Evolutionary conservation across 2,113 vertebrate species (phyloP).

Genomic region (Uria aalge): DNA sequence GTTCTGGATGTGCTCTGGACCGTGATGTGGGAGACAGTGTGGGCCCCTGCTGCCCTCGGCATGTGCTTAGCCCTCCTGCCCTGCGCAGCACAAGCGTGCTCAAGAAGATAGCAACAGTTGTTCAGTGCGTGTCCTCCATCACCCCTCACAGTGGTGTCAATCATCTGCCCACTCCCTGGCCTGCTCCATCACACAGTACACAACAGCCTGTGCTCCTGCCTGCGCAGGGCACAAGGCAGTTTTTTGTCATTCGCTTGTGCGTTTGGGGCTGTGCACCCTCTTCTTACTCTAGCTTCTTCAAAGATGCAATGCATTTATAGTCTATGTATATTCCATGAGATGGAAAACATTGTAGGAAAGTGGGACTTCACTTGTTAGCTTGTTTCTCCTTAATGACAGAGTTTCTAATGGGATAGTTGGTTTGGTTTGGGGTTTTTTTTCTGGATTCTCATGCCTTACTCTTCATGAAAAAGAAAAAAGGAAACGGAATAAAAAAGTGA

Average conservation of each 20-base stretch:
- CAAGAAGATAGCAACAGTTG: not conserved
- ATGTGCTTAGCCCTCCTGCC: not conserved
- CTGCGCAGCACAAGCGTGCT: rapidly evolving
- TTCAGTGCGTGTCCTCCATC: not conserved
- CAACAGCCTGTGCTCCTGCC: not conserved
- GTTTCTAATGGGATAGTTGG: not conserved
- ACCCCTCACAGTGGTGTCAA: not conserved
- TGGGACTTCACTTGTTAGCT: not conserved
- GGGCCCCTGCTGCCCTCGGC: not conserved
- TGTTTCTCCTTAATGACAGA: not conserved
- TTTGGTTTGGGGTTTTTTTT: not conserved
- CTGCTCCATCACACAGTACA: not conserved
- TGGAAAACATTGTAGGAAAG: not conserved
- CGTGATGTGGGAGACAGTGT: rapidly evolving
- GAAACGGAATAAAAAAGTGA: rapidly evolving
- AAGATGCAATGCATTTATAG: rapidly evolving
- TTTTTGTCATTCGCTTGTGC: rapidly evolving
- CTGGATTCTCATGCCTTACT: not conserved
- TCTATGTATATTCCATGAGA: not conserved
- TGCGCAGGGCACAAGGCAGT: not conserved
- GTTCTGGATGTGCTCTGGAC: not conserved
- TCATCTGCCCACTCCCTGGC: not conserved
- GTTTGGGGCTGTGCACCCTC: rapidly evolving
- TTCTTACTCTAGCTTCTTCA: not conserved
- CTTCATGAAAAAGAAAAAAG: not conserved